Evolutionary conservation across 2,113 vertebrate genomes (phyloP).

Genomic region (Nothobranchius furzeri): DNA sequence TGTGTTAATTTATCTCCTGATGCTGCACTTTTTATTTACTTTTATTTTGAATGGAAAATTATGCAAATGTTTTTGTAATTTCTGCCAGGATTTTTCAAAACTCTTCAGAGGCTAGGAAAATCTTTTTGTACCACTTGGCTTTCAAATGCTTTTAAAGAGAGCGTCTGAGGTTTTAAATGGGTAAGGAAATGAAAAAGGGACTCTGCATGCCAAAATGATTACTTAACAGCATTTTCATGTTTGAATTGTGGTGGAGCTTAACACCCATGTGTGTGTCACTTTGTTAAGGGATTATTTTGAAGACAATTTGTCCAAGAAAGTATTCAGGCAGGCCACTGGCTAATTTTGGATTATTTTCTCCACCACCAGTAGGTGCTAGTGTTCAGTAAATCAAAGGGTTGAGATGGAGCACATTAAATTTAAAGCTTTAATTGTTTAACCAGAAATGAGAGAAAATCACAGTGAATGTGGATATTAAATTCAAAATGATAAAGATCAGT

Average conservation of each 20-base stretch:
- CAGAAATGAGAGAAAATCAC: not conserved
- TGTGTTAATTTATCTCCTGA: too few species aligned
- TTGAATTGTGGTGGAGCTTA: not conserved
- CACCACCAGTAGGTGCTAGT: not conserved
- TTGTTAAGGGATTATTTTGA: not conserved
- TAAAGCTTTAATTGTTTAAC: not conserved
- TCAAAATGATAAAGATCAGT: not conserved
- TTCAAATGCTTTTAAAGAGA: conserved; percentile 2
- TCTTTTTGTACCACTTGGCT: not conserved
- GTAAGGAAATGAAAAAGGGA: not conserved
- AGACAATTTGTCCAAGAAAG: too few species aligned
- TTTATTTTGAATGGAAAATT: too few species aligned
- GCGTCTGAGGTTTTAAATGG: not conserved
- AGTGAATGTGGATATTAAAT: not conserved
- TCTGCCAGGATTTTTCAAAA: not conserved
- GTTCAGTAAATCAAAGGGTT: not conserved
- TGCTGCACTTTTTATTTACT: too few species aligned
- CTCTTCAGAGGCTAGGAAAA: not conserved
- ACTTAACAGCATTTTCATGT: not conserved
- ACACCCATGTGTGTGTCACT: not conserved
- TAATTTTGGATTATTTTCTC: not conserved
- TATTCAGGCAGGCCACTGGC: not conserved
- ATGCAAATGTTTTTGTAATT: not conserved
- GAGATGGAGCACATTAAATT: not conserved
- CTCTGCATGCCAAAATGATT: conserved; percentile 8